Evolutionary conservation across 2,888 invertebrate genomes (phyloP).

Genomic region (Hydraecia micacea): DNA sequence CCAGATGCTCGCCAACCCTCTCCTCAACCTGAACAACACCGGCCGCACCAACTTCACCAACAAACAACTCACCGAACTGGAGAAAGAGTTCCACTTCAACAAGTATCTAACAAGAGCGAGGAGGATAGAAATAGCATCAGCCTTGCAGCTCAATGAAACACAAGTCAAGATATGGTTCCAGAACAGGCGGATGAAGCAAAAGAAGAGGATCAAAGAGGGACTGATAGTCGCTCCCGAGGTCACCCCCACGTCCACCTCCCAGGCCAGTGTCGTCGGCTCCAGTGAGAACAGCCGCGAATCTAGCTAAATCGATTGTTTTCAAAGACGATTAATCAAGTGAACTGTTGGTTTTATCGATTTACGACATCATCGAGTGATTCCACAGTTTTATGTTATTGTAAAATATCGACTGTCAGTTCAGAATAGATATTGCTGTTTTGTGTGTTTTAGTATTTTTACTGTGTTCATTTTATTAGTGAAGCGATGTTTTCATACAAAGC

Average conservation of each 20-base stretch:
- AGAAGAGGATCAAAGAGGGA: slow-evolving; percentile 98
- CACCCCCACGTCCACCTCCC: slow-evolving; percentile 85
- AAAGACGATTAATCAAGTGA: slow-evolving; percentile 64
- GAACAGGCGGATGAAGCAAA: slow-evolving; percentile 99
- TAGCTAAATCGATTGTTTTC: slow-evolving; percentile 79
- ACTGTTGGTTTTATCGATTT: slow-evolving; percentile 53
- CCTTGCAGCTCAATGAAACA: slow-evolving; percentile 98
- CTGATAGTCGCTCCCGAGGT: slow-evolving; percentile 91
- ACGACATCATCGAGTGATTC: slow-evolving; percentile 43
- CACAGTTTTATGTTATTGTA: slow-evolving; percentile 30
- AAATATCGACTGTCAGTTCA: slow-evolving; percentile 44
- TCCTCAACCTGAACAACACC: slow-evolving; percentile 93
- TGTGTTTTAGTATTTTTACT: slow-evolving; percentile 46
- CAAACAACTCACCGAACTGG: slow-evolving; percentile 99
- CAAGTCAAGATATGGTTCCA: slow-evolving; percentile 99
- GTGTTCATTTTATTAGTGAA: slow-evolving; percentile 38
- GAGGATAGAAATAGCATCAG: slow-evolving; percentile 99
- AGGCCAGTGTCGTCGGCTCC: slow-evolving; percentile 86
- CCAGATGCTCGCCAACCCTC: slow-evolving; percentile 86
- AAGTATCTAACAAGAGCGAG: slow-evolving; percentile 99
- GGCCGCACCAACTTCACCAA: slow-evolving; percentile 99
- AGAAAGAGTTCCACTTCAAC: slow-evolving; percentile 99
- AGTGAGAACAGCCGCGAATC: slow-evolving; percentile 94
- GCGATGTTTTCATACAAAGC: slow-evolving; percentile 27
- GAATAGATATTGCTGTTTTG: slow-evolving; percentile 33